Conservation (phyloP, 2,888 invertebrate species). For the Eristalis intricaria region DNA sequence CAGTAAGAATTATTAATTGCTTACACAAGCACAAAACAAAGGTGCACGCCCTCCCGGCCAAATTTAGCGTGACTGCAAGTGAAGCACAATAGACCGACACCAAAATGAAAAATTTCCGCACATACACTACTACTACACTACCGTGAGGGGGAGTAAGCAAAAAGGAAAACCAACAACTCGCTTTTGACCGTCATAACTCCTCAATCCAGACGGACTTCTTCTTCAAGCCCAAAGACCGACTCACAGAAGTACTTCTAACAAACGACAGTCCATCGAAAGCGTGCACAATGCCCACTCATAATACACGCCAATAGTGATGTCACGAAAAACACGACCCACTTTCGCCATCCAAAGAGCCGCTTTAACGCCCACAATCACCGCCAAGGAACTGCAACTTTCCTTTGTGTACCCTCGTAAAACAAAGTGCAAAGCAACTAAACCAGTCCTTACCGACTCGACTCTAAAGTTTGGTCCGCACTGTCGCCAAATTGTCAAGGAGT, state of each 20-base stretch:
- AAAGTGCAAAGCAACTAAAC: constrained; percentile 55
- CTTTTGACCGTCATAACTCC: constrained; percentile 51
- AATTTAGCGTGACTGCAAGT: constrained; percentile 48
- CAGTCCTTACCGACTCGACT: constrained; percentile 43
- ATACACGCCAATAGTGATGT: constrained; percentile 46
- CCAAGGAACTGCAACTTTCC: constrained; percentile 43
- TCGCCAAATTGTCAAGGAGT: constrained; percentile 63
- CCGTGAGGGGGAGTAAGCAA: background rate
- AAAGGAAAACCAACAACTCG: background rate
- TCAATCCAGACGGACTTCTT: constrained; percentile 34
- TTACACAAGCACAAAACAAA: constrained; percentile 40
- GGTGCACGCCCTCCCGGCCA: constrained; percentile 25
- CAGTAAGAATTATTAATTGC: constrained; percentile 47
- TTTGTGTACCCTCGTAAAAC: constrained; percentile 53
- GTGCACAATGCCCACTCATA: constrained; percentile 71
- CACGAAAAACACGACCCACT: constrained; percentile 22
- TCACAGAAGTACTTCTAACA: constrained; percentile 32
- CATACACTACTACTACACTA: background rate
- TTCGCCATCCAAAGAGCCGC: constrained; percentile 29
- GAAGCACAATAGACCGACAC: constrained; percentile 43
- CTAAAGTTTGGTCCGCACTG: constrained; percentile 60
- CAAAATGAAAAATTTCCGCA: constrained; percentile 30
- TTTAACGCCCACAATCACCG: constrained; percentile 23
- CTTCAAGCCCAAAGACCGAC: background rate
- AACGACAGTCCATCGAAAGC: constrained; percentile 70